Conservation (phyloP, 1,140 invertebrate species). For the Microplitis mediator region DNA sequence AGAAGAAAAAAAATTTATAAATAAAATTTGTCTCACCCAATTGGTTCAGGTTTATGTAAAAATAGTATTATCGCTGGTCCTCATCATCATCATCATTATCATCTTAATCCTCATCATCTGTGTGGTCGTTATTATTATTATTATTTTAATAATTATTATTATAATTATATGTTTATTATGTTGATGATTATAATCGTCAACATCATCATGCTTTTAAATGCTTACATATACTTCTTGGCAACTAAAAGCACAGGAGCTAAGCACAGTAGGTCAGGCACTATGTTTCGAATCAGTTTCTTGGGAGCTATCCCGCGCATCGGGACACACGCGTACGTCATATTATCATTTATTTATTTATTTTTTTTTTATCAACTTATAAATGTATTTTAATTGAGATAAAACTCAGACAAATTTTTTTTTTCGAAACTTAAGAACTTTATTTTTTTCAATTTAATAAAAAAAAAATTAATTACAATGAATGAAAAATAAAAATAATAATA, state of each 20-base stretch:
- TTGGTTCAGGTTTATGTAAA: not conserved
- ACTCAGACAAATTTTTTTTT: no score
- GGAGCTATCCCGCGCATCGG: constrained; percentile 30
- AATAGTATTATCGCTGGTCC: not conserved
- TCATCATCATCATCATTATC: not conserved
- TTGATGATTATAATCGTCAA: constrained; percentile 1
- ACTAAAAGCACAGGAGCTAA: constrained; percentile 9
- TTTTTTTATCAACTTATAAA: not conserved
- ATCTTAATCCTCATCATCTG: no score
- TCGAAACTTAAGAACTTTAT: no score
- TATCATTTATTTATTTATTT: not conserved
- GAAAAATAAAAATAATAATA: no score
- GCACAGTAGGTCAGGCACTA: constrained; percentile 34
- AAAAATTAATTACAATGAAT: no score
- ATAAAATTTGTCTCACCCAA: constrained; percentile 34
- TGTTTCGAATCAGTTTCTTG: constrained; percentile 33
- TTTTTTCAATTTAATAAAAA: no score
- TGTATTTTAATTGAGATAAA: not conserved
- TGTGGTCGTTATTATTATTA: no score
- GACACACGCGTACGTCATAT: constrained; percentile 14
- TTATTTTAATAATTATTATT: no score
- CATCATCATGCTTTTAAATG: not conserved
- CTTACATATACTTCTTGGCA: constrained; percentile 22
- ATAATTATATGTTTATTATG: no score
- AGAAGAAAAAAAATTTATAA: constrained; percentile 26